Evolutionary conservation across 2,888 invertebrate genomes (phyloP), one percentile per base, ranked within the genome.

Genomic region (Toxonevra muliebris): DNA sequence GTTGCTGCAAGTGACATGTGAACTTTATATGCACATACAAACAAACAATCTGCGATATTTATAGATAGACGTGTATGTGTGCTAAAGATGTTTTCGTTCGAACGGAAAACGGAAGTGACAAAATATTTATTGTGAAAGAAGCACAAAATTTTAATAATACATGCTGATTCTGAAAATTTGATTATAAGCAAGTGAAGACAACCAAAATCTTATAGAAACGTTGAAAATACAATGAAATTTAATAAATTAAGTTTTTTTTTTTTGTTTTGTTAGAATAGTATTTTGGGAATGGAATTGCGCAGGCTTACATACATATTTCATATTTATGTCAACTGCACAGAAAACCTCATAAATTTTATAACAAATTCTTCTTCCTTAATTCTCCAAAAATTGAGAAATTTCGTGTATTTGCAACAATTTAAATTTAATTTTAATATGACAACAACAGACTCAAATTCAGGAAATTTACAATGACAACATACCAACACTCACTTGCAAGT

Each of bases 1-100:
- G 69, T 57, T 63, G 67, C 72, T 74, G 73, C 64, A 69, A 70
- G 68, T 71, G 71, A 70, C 71, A 71, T 70, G 68, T 70, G 61
- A 61, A 71, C 69, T 17, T 52, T 55, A 43, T 30, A 4, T 52
- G 53, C 48, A 48, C 12, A 5, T 12, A 30, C 30, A 30, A 30
- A 30, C 30, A 30, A 30, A 30, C 30, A 30, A 30, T 4, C 30
- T 30, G 30, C 30, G 30, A 30, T 48, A 15, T 15, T 48, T 48
- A 11, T 43, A 48, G 48, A 48, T 48, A n/a, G 30, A 5, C 50
- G 9, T 41, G 15, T 55, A 11, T 30, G n/a, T 57, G 40, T 45
- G 19, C 11, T 12, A 53, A 42, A 53, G 30, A 30, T 2, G 30
- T 30, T 30, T 30, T 7, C 30, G 30, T 7, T 65, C 61, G 61